Base-by-base conservation (phyloP, 2,888 invertebrate species). In the Artemia sinica region DNA sequence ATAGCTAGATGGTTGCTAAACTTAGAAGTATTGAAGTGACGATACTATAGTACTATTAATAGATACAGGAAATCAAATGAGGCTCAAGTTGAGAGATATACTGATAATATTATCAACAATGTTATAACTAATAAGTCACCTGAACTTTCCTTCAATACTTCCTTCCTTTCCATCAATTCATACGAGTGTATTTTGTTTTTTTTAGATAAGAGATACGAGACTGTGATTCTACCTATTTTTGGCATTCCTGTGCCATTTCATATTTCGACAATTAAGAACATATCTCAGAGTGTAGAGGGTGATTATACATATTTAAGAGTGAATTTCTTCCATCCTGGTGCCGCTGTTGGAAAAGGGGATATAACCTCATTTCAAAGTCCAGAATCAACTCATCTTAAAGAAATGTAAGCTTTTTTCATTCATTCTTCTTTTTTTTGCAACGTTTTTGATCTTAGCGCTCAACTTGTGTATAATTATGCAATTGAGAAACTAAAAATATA, bases 201-300 rank as follows among this genome's bases (percentile, higher is more conserved):
- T 81, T 69, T 79, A 89, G 94, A 96, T 81, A 87, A 88, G 74
- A 95, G 93, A 80, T 95, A 95, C 77, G 98, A 98, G 80, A 95
- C 96, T 1, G 89, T 99, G n/a, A 94, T 98, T 73, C 80, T 98
- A 76, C 98, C 98, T 3, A 86, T 98, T 74, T 97, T 92, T 81
- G 97, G 97, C 71, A 82, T 92, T 66, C 89, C 96, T 0, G 93
- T 94, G 71, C 97, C 98, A 69, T 98, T 94, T 79, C 98, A 99
- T 78, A 98, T 99, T 77, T 94, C 96, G 7, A 97, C 94, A 8
- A 92, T 99, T 69, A 98, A 98, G 82, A 98, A 98, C 78, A 95
- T 97, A 75, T 95, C 95, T 0, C 93, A 95, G 79, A 94, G 95
- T 0, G 92, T 97, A 13, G 98, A 99, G 80, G 95, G 98, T 8